Percentiles rank a stretch among this genome's conserved stretches.
These are phyloP conservation scores for Meloidogyne chitwoodi DNA, from an alignment of 1,140 invertebrate species.

Conservation along the genomic window DNA sequence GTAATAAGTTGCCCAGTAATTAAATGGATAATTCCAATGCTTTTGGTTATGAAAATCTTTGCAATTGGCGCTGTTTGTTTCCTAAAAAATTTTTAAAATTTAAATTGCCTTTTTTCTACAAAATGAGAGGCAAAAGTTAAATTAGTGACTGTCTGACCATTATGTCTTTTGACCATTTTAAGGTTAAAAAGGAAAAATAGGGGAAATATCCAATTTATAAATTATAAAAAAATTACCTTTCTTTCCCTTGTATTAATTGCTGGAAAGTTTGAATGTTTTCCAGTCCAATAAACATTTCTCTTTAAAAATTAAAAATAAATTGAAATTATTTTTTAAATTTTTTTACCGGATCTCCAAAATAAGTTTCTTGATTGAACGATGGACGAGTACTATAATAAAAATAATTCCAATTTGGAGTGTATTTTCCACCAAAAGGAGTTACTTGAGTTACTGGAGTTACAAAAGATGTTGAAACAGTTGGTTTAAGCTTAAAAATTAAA, in stretches of 20 bases:
- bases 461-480: not conserved
- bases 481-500: not conserved
- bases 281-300: constrained; percentile 7
- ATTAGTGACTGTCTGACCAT: not conserved
- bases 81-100: not conserved
- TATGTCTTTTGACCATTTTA: not conserved
- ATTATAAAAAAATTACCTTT: not conserved
- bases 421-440: not conserved
- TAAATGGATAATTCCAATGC: constrained; percentile 6
- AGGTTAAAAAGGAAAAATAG: too few species aligned
- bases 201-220: too few species aligned
- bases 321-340: not conserved
- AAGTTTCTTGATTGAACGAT: not conserved
- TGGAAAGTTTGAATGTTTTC: constrained; percentile 6
- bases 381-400: not conserved
- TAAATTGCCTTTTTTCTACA: too few species aligned
- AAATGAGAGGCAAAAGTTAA: too few species aligned
- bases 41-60: not conserved
- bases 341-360: constrained; percentile 4
- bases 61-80: not conserved
- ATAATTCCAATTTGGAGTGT: constrained; percentile 1
- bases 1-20: not conserved
- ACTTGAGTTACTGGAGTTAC: not conserved
- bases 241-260: not conserved
- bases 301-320: not conserved